A percentile compares a stretch with the other conserved stretches of the same genome.
Conservation (phyloP, 2,113 vertebrate genomes). For the Balaeniceps rex region DNA sequence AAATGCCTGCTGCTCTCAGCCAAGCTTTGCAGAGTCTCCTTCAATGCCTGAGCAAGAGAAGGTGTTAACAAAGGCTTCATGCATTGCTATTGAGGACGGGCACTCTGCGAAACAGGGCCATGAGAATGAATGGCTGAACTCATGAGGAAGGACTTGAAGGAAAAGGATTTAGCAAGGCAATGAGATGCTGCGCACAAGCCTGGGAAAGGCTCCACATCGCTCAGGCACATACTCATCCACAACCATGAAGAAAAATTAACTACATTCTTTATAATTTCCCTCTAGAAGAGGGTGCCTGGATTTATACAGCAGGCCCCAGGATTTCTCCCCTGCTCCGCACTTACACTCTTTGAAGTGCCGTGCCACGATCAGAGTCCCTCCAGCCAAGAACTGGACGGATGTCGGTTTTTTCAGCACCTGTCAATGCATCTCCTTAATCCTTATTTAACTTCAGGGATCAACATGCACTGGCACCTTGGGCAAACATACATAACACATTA, state of each 20-base stretch:
- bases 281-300: not conserved
- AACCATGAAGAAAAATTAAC: not conserved
- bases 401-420: not conserved
- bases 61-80: not conserved
- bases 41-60: not conserved
- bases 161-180: not conserved
- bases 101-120: not conserved
- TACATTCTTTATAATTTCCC: not conserved
- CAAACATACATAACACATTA: not conserved
- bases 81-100: not conserved
- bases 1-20: not conserved
- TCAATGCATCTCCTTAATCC: not conserved
- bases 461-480: not conserved
- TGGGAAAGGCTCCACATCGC: not conserved
- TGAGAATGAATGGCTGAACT: not conserved
- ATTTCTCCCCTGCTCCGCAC: not conserved
- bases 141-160: not conserved
- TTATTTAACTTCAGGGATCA: slow-evolving; percentile 9
- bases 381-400: not conserved
- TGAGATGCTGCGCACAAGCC: not conserved
- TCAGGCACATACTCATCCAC: not conserved
- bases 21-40: not conserved
- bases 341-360: not conserved
- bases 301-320: not conserved
- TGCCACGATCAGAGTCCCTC: not conserved